Conservation (phyloP, 2,888 invertebrate genomes). For the Punctoribates punctum region DNA sequence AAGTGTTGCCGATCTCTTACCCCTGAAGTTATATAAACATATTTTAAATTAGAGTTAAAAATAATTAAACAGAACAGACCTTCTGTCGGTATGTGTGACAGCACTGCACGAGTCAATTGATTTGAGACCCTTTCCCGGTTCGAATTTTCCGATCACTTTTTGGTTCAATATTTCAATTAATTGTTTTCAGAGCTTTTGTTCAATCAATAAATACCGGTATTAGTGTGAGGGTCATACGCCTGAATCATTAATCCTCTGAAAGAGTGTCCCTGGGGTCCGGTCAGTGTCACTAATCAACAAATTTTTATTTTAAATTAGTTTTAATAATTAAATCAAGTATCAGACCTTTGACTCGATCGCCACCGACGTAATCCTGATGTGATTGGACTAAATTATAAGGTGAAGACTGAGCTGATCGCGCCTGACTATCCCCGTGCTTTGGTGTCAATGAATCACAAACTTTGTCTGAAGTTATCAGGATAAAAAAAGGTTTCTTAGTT, state of each 20-base stretch:
- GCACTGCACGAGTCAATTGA: conserved; percentile 45
- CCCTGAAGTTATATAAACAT: conserved; percentile 35
- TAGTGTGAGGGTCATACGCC: conserved; percentile 47
- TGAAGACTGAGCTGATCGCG: conserved; percentile 42
- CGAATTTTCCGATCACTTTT: conserved; percentile 45
- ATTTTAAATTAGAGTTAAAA: background rate
- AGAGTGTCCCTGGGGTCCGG: conserved; percentile 44
- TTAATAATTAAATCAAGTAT: background rate
- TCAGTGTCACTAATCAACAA: conserved; percentile 42
- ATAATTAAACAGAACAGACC: background rate
- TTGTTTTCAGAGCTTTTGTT: background rate
- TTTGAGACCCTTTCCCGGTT: conserved; percentile 46
- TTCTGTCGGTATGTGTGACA: conserved; percentile 46
- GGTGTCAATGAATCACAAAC: conserved; percentile 46
- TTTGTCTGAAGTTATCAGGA: background rate
- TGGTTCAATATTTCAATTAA: background rate
- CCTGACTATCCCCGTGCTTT: conserved; percentile 45
- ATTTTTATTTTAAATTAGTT: background rate
- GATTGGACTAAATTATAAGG: conserved; percentile 46
- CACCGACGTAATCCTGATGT: conserved; percentile 44
- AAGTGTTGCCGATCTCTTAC: conserved; percentile 47
- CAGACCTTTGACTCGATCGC: conserved; percentile 46
- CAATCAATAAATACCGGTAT: conserved; percentile 17
- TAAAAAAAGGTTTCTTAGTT: background rate
- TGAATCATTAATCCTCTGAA: conserved; percentile 48